phyloP scores from a whole-genome alignment of 2,888 invertebrate genomes.

The Phalera bucephala region DNA sequence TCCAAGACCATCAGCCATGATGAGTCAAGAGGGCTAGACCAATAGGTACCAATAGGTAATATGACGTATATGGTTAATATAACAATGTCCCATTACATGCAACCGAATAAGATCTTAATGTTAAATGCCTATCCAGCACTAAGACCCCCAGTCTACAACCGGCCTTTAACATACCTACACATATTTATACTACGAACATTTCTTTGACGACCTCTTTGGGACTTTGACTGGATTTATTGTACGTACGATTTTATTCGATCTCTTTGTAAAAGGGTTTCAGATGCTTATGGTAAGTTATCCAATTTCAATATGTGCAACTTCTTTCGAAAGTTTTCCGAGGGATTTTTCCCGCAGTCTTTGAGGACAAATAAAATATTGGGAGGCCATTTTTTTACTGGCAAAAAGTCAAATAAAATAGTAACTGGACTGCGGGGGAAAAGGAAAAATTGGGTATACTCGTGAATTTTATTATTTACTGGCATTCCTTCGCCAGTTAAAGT shows the following conservation, averaged over 20 bases:
- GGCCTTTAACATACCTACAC: no score
- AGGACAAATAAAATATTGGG: neutral
- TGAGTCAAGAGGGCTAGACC: no score
- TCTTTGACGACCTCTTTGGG: conserved; percentile 14
- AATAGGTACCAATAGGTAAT: no score
- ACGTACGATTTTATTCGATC: conserved; percentile 17
- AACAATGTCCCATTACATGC: no score
- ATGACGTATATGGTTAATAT: no score
- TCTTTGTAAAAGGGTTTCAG: conserved; percentile 19
- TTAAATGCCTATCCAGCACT: no score
- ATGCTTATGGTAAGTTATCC: conserved; percentile 20
- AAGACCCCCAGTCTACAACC: no score
- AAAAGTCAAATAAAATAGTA: conserved; percentile 1
- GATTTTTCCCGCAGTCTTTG: conserved; percentile 3
- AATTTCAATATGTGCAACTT: conserved; percentile 21
- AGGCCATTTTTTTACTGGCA: conserved; percentile 2
- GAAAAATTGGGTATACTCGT: neutral
- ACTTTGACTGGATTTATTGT: conserved; percentile 12
- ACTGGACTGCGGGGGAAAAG: neutral
- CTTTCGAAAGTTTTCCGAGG: conserved; percentile 7
- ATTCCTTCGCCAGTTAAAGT: no score
- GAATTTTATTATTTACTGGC: neutral
- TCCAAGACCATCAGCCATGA: no score
- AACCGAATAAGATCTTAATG: no score
- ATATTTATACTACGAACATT: conserved; percentile 13